Evolutionary conservation across 2,113 vertebrate genomes (phyloP).

Genomic region (Maccullochella peelii): DNA sequence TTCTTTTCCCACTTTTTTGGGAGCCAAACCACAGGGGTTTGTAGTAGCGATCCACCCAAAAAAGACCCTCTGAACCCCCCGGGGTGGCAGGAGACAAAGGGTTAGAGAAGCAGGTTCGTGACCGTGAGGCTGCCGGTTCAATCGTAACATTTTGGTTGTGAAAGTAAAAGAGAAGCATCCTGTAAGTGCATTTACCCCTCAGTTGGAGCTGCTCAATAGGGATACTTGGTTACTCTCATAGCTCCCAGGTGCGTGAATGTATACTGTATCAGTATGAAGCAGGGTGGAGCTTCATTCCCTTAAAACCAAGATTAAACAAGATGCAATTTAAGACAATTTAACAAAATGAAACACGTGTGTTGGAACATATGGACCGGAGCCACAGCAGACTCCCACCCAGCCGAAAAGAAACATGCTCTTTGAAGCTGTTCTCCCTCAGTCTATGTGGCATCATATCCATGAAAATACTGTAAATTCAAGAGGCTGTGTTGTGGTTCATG

Average conservation of each 20-base stretch:
- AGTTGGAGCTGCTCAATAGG: neutral
- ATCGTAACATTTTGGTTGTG: neutral
- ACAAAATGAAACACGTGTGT: slow-evolving; percentile 45
- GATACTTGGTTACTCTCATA: neutral
- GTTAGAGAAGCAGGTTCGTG: slow-evolving; percentile 25
- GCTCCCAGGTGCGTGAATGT: slow-evolving; percentile 3
- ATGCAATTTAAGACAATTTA: slow-evolving; percentile 46
- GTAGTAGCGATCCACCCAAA: slow-evolving; percentile 16
- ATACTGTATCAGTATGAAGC: slow-evolving; percentile 4
- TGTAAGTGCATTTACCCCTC: neutral
- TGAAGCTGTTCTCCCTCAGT: slow-evolving; percentile 44
- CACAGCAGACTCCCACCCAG: slow-evolving; percentile 13
- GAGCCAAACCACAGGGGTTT: slow-evolving; percentile 50
- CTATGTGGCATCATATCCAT: slow-evolving; percentile 36
- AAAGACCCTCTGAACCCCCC: slow-evolving; percentile 3
- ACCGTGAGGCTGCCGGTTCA: neutral
- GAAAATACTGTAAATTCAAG: slow-evolving; percentile 34
- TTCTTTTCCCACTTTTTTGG: slow-evolving; percentile 35
- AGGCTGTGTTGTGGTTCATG: slow-evolving; percentile 49
- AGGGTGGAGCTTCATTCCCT: slow-evolving; percentile 19
- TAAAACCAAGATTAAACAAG: slow-evolving; percentile 26
- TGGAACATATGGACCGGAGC: slow-evolving; percentile 40
- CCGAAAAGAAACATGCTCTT: slow-evolving; percentile 22
- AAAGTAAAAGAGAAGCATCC: slow-evolving; percentile 9
- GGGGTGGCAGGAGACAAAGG: neutral